Evolutionary conservation across 1,140 invertebrate species (phyloP).

Genomic region (Micrasema longulum): DNA sequence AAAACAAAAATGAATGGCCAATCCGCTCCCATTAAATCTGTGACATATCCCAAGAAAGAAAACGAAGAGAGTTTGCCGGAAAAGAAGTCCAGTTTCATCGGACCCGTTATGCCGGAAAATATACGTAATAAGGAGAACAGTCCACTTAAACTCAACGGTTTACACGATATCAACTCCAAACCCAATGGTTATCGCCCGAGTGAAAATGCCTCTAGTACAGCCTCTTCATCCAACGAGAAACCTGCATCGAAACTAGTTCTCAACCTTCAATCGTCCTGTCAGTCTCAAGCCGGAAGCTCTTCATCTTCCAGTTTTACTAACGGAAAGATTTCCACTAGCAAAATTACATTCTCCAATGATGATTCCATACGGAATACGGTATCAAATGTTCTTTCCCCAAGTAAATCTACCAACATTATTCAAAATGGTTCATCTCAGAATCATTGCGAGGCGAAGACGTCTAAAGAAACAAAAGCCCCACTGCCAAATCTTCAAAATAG

Average conservation of each 20-base stretch:
- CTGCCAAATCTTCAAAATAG: neutral
- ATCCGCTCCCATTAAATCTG: constrained; percentile 46
- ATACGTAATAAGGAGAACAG: constrained; percentile 54
- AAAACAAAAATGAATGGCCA: constrained; percentile 57
- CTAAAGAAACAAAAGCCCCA: neutral
- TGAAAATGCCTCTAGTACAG: constrained; percentile 9
- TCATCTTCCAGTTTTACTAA: neutral
- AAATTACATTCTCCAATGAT: constrained; percentile 10
- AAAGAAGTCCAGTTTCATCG: constrained; percentile 61
- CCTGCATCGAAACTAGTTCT: constrained; percentile 10
- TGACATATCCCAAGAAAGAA: constrained; percentile 48
- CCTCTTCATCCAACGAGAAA: constrained; percentile 15
- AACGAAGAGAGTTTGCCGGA: constrained; percentile 57
- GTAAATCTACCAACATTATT: constrained; percentile 29
- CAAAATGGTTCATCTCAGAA: constrained; percentile 7
- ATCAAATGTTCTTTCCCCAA: constrained; percentile 30
- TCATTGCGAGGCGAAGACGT: neutral
- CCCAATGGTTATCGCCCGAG: neutral
- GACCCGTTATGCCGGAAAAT: constrained; percentile 59
- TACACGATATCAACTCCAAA: constrained; percentile 16
- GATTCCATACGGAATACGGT: constrained; percentile 4
- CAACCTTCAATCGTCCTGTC: neutral
- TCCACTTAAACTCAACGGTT: constrained; percentile 31
- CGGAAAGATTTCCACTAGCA: constrained; percentile 6
- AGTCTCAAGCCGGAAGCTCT: constrained; percentile 16